Conservation (phyloP, 2,113 vertebrate genomes). For the Stomatorhinus ivindoensis region DNA sequence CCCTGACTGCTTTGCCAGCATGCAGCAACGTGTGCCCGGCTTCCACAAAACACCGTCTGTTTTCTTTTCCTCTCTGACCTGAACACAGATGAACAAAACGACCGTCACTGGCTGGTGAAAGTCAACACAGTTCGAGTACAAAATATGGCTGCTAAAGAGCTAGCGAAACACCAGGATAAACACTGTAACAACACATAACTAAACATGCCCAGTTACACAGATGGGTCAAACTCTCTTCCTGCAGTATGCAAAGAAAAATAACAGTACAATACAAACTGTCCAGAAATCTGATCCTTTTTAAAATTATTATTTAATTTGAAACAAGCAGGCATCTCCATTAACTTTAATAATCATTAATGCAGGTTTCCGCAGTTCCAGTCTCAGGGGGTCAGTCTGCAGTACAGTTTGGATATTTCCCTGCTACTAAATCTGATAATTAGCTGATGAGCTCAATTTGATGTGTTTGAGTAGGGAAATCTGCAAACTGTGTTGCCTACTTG, state of each 20-base stretch:
- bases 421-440: no score
- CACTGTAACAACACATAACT: background rate
- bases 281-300: background rate
- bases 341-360: background rate
- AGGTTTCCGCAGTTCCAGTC: background rate
- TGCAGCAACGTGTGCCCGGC: background rate
- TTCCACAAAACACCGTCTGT: conserved; percentile 2
- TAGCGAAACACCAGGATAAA: background rate
- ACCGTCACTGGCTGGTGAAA: background rate
- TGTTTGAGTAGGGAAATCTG: no score
- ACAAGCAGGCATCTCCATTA: background rate
- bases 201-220: background rate
- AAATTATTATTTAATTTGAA: background rate
- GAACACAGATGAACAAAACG: background rate
- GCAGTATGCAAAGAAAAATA: background rate
- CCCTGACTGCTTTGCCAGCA: background rate
- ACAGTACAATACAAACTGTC: background rate
- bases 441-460: no score
- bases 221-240: background rate
- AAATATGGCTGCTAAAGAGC: background rate
- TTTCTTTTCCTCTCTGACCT: background rate
- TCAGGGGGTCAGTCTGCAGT: no score
- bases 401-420: no score
- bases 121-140: background rate
- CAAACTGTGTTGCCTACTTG: no score